These are phyloP conservation scores for Hapalemur alaotrensis DNA, from an alignment of 2,797 vertebrate species.

Conservation along the genomic window DNA sequence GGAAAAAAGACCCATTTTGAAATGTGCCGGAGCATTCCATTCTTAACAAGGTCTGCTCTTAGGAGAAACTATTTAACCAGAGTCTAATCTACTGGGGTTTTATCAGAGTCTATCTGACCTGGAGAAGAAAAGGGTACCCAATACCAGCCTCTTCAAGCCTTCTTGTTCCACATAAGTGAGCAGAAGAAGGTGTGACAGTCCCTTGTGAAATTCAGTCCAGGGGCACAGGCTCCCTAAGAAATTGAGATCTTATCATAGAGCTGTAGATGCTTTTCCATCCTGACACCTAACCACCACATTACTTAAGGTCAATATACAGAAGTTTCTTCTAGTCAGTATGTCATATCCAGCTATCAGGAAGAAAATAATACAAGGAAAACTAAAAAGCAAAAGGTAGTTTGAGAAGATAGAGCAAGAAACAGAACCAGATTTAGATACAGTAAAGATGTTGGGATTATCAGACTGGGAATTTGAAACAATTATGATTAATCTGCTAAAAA, in stretches of 20 bases:
- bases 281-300: not conserved
- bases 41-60: not conserved
- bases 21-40: not conserved
- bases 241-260: not conserved
- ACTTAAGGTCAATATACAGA: not conserved
- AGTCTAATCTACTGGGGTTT: not conserved
- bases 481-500: not conserved
- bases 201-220: not conserved
- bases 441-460: not conserved
- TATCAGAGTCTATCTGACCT: not conserved
- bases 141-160: not conserved
- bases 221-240: not conserved
- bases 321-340: not conserved
- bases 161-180: not conserved
- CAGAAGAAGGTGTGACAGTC: not conserved
- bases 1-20: not conserved
- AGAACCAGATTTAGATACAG: not conserved
- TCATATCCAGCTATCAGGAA: not conserved
- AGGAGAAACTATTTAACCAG: not conserved
- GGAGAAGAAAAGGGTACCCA: not conserved
- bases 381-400: not conserved
- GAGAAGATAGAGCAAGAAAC: not conserved
- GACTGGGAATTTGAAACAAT: not conserved
- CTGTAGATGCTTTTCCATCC: not conserved
- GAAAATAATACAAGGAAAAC: not conserved